Evolutionary conservation across 2,888 invertebrate species (phyloP).

Genomic region (Lithophane leautieri): DNA sequence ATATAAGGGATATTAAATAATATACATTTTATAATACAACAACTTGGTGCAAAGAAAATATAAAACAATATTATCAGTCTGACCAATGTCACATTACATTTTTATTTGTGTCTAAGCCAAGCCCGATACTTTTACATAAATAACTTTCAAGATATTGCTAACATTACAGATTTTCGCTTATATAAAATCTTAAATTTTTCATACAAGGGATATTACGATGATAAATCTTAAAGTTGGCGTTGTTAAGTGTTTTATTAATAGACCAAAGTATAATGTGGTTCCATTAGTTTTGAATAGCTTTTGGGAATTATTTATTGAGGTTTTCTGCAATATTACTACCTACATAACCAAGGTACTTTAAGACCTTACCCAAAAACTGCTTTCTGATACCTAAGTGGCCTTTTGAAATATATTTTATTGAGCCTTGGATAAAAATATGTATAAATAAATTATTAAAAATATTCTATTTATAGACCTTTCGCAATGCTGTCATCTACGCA

Average conservation of each 20-base stretch:
- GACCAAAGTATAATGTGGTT: constrained; percentile 37
- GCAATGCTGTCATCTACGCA: not conserved
- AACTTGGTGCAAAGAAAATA: constrained; percentile 43
- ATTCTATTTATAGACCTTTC: not conserved
- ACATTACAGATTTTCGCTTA: constrained; percentile 24
- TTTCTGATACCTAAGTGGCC: not conserved
- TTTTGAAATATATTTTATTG: constrained; percentile 6
- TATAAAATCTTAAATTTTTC: constrained; percentile 15
- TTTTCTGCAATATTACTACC: constrained; percentile 36
- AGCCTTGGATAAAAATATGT: not conserved
- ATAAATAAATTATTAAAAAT: not conserved
- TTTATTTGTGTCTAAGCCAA: constrained; percentile 22
- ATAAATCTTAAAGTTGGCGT: constrained; percentile 41
- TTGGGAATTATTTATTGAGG: constrained; percentile 44
- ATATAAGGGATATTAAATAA: constrained; percentile 13
- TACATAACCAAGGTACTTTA: constrained; percentile 17
- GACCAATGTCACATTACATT: constrained; percentile 18
- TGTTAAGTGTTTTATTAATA: constrained; percentile 51
- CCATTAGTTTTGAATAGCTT: constrained; percentile 44
- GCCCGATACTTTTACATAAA: constrained; percentile 9
- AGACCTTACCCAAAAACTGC: not conserved
- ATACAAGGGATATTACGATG: constrained; percentile 20
- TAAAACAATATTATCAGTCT: constrained; percentile 52
- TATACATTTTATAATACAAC: constrained; percentile 43
- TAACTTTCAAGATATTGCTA: constrained; percentile 41